Percentiles rank a stretch among this genome's conserved stretches.
Evolutionary conservation across 2,797 vertebrate species (phyloP).

Genomic region (Anguilla anguilla): DNA sequence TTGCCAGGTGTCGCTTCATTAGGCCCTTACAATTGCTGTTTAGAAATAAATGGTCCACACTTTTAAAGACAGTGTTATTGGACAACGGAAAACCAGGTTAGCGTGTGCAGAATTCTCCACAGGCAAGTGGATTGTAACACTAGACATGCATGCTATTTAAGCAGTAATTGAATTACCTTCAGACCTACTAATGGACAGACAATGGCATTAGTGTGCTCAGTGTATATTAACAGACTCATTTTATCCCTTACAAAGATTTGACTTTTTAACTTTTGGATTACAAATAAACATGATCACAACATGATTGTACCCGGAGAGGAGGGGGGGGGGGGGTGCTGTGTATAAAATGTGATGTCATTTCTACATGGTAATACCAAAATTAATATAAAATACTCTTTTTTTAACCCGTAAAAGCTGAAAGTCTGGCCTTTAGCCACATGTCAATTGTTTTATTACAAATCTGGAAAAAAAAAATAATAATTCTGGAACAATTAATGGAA

Average conservation of each 20-base stretch:
- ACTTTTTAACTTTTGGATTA: background rate
- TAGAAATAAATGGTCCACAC: slow-evolving; percentile 66
- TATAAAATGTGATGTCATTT: too few species aligned
- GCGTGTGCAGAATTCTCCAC: slow-evolving; percentile 52
- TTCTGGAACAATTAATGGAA: too few species aligned
- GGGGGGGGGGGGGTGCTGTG: too few species aligned
- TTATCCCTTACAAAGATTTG: background rate
- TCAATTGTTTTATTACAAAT: too few species aligned
- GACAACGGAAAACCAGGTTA: slow-evolving; percentile 61
- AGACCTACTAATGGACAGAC: slow-evolving; percentile 8
- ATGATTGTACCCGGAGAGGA: background rate
- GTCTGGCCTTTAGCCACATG: too few species aligned
- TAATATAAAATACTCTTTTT: too few species aligned
- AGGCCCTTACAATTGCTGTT: slow-evolving; percentile 65
- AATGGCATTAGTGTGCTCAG: slow-evolving; percentile 8
- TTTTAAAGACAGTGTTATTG: slow-evolving; percentile 65
- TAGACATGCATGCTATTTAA: slow-evolving; percentile 18
- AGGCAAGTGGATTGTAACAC: slow-evolving; percentile 18
- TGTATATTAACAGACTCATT: background rate
- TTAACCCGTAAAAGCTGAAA: too few species aligned
- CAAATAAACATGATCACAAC: background rate
- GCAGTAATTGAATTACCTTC: slow-evolving; percentile 16
- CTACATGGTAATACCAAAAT: too few species aligned
- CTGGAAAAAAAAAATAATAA: too few species aligned
- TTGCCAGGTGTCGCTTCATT: slow-evolving; percentile 66